Conservation (phyloP, 2,797 vertebrate species). For the Hafferia zeledoni region DNA sequence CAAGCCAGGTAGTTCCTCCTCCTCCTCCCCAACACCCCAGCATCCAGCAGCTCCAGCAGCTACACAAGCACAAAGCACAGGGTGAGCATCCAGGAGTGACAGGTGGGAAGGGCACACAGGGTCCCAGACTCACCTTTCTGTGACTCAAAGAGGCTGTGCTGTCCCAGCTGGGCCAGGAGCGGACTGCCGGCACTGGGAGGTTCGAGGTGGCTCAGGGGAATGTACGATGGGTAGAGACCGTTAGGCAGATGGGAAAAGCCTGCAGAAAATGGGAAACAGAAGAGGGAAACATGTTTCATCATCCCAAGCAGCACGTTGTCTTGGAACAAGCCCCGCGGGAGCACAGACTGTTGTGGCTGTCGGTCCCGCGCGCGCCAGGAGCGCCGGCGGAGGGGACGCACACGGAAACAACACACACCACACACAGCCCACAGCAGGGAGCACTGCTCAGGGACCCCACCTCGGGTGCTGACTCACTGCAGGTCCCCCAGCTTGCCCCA, state of each 20-base stretch:
- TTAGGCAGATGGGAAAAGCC: constrained; percentile 90
- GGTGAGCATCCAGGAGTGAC: not conserved
- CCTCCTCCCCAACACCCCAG: not conserved
- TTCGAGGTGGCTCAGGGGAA: constrained; percentile 93
- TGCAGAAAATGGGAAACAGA: constrained; percentile 61
- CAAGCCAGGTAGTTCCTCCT: not conserved
- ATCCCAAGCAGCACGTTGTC: not conserved
- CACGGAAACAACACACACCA: accelerated
- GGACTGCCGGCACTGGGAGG: constrained; percentile 79
- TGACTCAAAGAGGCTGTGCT: constrained; percentile 90
- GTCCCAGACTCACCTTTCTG: constrained; percentile 89
- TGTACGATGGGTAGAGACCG: constrained; percentile 90
- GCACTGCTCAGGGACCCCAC: accelerated
- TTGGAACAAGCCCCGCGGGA: constrained; percentile 2
- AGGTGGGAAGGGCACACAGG: accelerated
- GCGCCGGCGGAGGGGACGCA: not conserved
- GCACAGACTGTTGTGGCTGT: constrained; percentile 30
- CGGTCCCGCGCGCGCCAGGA: not conserved
- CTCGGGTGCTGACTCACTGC: not conserved
- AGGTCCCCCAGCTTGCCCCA: accelerated
- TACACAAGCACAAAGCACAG: not conserved
- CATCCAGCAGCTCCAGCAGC: not conserved
- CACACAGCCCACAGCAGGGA: not conserved
- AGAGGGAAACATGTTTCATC: not conserved
- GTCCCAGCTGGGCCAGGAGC: constrained; percentile 85